phyloP scores from a whole-genome alignment of 2,888 invertebrate genomes.

The Eulithis prunata region DNA sequence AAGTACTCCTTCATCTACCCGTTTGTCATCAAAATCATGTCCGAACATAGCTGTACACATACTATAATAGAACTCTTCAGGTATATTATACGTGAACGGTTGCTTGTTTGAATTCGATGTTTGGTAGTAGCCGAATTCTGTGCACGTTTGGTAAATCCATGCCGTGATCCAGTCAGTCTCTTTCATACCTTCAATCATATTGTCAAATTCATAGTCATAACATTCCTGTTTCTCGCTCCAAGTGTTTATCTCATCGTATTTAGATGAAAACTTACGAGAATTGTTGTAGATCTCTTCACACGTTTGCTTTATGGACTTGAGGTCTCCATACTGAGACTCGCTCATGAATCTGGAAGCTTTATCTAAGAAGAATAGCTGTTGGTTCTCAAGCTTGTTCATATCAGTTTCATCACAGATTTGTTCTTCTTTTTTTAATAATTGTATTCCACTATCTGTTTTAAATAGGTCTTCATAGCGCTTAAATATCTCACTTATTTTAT shows the following conservation, averaged over 20 bases:
- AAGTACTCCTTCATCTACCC: constrained; percentile 64
- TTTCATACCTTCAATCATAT: constrained; percentile 54
- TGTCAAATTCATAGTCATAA: constrained; percentile 62
- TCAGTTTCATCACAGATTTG: constrained; percentile 65
- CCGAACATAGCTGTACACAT: constrained; percentile 75
- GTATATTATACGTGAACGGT: constrained; percentile 83
- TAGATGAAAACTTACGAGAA: constrained; percentile 41
- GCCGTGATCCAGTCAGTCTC: constrained; percentile 53
- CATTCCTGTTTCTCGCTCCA: constrained; percentile 56
- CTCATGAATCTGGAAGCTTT: constrained; percentile 60
- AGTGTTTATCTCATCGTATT: constrained; percentile 45
- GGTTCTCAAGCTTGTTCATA: constrained; percentile 61
- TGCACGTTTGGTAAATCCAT: constrained; percentile 91
- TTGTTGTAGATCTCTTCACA: constrained; percentile 48
- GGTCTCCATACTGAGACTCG: constrained; percentile 65
- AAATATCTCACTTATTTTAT: constrained; percentile 59
- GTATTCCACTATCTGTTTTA: constrained; percentile 58
- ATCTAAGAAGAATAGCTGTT: constrained; percentile 66
- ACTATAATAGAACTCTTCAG: constrained; percentile 68
- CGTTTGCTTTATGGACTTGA: constrained; percentile 54
- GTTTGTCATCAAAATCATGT: constrained; percentile 59
- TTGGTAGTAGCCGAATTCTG: constrained; percentile 90
- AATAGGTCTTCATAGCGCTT: constrained; percentile 59
- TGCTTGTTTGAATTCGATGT: constrained; percentile 83
- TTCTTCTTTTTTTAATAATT: constrained; percentile 63